Evolutionary conservation across 2,888 invertebrate genomes (phyloP), one percentile per base, ranked within the genome.

Genomic region (Abrostola tripartita): DNA sequence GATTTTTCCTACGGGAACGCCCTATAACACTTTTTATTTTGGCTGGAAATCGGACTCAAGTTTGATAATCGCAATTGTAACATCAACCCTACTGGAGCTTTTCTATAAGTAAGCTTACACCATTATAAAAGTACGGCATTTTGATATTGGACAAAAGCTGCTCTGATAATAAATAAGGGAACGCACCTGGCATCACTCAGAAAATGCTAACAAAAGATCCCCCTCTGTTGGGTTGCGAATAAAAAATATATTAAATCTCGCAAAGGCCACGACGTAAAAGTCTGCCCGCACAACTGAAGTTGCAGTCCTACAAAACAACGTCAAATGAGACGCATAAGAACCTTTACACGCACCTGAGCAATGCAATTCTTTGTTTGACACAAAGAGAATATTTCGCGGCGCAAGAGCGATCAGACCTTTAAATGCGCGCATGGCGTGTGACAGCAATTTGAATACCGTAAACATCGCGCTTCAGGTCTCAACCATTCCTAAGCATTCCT

Each of bases 391-490:
- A 62, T 58, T 51, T 49, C 44, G 47, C 37, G 7, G 44, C 24
- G 52, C 47, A 60, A 73, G 52, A 67, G 64, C 71, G 74, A 78
- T 78, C 54, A 57, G 64, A 76, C 69, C 65, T 68, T 72, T 63
- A 74, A 82, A 81, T 80, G 73, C 82, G 76, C 84, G 79, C 81
- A 74, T 77, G 77, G 81, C 83, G 82, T 86, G 87, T 89, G 87
- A 89, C 88, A 89, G 85, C 90, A 90, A 89, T 92, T 91, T 91
- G 89, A 91, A 91, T 91, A 90, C 88, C 85, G 90, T 91, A 91
- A 92, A 90, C 90, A 92, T 88, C 82, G 84, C 86, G 87, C 82
- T 88, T 87, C 87, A 88, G 84, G 88, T 86, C 87, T 88, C 86
- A 85, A 88, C 88, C 88, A 88, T 89, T 90, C 88, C 88, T 86